Conservation (phyloP, 2,888 invertebrate species). For the Plutella xylostella region DNA sequence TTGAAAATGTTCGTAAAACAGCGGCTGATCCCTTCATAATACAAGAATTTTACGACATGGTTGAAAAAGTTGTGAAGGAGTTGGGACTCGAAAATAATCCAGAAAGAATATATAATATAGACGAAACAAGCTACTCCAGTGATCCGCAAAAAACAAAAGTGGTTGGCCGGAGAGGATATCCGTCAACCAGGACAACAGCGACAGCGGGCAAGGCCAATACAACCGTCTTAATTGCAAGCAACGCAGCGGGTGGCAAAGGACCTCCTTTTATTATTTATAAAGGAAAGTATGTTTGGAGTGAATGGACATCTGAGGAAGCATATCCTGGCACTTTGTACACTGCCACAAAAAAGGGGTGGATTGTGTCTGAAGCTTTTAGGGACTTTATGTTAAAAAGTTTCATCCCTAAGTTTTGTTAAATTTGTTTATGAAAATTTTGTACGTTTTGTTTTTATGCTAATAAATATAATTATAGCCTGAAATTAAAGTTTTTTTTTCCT, state of each 20-base stretch:
- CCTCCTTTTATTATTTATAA: slow-evolving; percentile 8
- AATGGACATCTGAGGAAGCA: slow-evolving; percentile 13
- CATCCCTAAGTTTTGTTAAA: slow-evolving; percentile 21
- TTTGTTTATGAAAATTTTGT: too few species aligned
- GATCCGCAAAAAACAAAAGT: slow-evolving; percentile 18
- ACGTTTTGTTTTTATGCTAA: too few species aligned
- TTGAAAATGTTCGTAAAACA: slow-evolving; percentile 23
- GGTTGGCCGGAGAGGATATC: slow-evolving; percentile 14
- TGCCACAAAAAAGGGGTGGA: slow-evolving; percentile 25
- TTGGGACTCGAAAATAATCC: slow-evolving; percentile 16
- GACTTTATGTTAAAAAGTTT: slow-evolving; percentile 13
- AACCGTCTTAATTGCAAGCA: slow-evolving; percentile 11
- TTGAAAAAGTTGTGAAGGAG: slow-evolving; percentile 16
- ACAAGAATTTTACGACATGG: slow-evolving; percentile 19
- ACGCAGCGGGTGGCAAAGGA: slow-evolving; percentile 11
- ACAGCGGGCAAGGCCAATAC: slow-evolving; percentile 9
- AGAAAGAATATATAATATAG: slow-evolving; percentile 21
- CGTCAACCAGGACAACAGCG: slow-evolving; percentile 15
- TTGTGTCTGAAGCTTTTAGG: slow-evolving; percentile 18
- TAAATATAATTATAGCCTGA: too few species aligned
- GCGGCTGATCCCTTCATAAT: slow-evolving; percentile 20
- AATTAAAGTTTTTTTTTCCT: too few species aligned
- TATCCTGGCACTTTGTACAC: slow-evolving; percentile 17
- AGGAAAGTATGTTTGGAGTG: slow-evolving; percentile 17
- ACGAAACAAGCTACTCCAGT: slow-evolving; percentile 16